Conservation (phyloP, 1,140 invertebrate genomes). For the Steinernema khuongi region DNA sequence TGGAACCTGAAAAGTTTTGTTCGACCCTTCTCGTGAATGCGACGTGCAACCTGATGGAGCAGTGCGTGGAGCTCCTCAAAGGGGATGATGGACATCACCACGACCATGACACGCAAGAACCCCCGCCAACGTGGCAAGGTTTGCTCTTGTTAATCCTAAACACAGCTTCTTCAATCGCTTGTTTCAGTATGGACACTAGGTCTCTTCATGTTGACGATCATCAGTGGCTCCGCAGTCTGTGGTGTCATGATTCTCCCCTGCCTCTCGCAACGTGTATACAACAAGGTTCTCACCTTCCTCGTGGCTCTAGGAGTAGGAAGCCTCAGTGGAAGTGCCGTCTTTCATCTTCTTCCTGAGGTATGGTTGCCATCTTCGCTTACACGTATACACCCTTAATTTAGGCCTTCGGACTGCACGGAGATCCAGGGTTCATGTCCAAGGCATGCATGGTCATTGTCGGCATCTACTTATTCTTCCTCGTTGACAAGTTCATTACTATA, state of each 20-base stretch:
- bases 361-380: constrained; percentile 14
- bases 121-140: too few relatives aligned
- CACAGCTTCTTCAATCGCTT: background rate
- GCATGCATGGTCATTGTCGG: constrained; percentile 59
- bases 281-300: constrained; percentile 63
- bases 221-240: constrained; percentile 64
- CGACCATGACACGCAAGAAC: too few relatives aligned
- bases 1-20: too few relatives aligned
- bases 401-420: constrained; percentile 60
- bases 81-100: too few relatives aligned
- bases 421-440: constrained; percentile 50
- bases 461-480: constrained; percentile 57
- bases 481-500: constrained; percentile 55
- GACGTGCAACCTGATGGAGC: too few relatives aligned
- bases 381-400: constrained; percentile 33
- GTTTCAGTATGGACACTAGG: constrained; percentile 65
- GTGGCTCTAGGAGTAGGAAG: constrained; percentile 67
- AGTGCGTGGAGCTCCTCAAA: too few relatives aligned
- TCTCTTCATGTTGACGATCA: constrained; percentile 65
- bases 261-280: constrained; percentile 63
- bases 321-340: constrained; percentile 64
- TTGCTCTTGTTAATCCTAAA: too few relatives aligned
- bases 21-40: too few relatives aligned
- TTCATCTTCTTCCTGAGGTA: constrained; percentile 67
- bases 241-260: constrained; percentile 66